Evolutionary conservation across 1,140 invertebrate genomes (phyloP), one percentile per base, ranked within the genome.

Genomic region (Drosophila carrolli): DNA sequence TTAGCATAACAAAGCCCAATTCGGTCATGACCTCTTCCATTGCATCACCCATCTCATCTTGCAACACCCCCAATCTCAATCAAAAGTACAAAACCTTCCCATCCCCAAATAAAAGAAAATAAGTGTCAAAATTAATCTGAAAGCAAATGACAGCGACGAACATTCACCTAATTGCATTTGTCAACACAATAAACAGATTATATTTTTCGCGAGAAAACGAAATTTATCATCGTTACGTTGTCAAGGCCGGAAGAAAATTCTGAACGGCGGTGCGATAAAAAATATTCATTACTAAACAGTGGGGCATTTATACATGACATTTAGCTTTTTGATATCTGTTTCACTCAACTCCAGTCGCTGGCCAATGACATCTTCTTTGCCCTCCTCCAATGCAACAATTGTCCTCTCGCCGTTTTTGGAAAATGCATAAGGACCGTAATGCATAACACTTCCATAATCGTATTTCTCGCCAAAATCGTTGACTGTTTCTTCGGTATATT

Each of bases 371-470:
- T 71, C 47, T n/a, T 74, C 71, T 19, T 71, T 77, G 5, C 66
- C 80, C 9, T 88, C 78, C 13, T 74, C 55, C 5, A 86, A n/a
- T 0, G 95, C 93, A 7, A 94, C 89, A 48, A 97, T 96, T 0
- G 96, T 97, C 1, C 93, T 93, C 63, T 94, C 82, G 1, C 95
- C 95, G 81, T 97, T 97, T 37, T 89, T 93, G 1, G 95, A 95
- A 89, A 97, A 97, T 0, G 96, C 96, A 44, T 92, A 94, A 0
- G 94, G 91, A 1, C 94, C 94, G 78, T 97, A 97, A 89, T 97
- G 97, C 95, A 97, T 95, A 6, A 97, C 95, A 63, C 96, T 97
- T 3, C 90, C 88, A 73, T 95, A 96, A 86, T 96, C 95, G 63
- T 96, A 96, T 3, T 73, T 72, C 57, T 93, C 76, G 0, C 93